A percentile compares a stretch with the other conserved stretches of the same genome.
Evolutionary conservation across 1,140 invertebrate genomes (phyloP).

Genomic region (Pararge aegeria): DNA sequence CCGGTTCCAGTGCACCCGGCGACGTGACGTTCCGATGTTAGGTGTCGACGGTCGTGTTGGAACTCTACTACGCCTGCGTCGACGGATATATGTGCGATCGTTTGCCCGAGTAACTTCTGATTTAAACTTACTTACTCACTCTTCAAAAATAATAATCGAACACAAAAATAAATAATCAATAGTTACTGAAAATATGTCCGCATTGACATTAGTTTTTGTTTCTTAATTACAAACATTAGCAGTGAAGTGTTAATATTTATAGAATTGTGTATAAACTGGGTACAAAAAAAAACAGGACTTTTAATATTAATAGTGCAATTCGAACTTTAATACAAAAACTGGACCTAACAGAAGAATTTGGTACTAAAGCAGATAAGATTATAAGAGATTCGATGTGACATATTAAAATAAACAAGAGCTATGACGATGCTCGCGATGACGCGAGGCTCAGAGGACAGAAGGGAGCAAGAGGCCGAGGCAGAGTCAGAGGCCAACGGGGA

Average conservation of each 20-base stretch:
- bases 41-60: constrained; percentile 38
- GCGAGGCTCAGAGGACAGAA: constrained; percentile 64
- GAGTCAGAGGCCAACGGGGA: constrained; percentile 60
- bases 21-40: constrained; percentile 48
- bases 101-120: constrained; percentile 18
- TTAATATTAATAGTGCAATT: neutral
- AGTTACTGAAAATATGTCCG: neutral
- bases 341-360: no score
- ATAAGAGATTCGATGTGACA: constrained; percentile 12
- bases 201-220: neutral
- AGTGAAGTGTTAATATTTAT: constrained; percentile 12
- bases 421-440: constrained; percentile 78
- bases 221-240: neutral
- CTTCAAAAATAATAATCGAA: neutral
- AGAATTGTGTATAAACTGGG: neutral
- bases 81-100: constrained; percentile 44
- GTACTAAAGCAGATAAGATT: constrained; percentile 10
- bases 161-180: neutral
- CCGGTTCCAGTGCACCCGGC: constrained; percentile 37
- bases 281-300: neutral
- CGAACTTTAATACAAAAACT: no score
- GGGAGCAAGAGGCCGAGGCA: constrained; percentile 52
- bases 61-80: constrained; percentile 30
- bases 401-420: constrained; percentile 46
- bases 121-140: neutral